Conservation (phyloP, 2,113 vertebrate species). For the Azemiops feae region DNA sequence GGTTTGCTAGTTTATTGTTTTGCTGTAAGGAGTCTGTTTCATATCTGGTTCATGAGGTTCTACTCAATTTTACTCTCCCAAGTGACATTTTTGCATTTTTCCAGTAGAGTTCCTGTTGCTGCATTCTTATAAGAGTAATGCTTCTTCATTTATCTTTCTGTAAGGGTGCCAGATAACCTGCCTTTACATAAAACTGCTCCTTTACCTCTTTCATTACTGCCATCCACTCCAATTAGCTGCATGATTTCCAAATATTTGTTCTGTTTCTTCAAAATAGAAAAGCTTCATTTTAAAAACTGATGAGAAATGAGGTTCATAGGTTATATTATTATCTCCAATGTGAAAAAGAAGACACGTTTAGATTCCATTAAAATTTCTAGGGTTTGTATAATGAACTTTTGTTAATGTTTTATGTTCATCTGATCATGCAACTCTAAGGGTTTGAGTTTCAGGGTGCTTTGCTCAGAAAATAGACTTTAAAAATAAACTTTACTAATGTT, state of each 20-base stretch:
- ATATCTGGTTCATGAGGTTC: slow-evolving; percentile 12
- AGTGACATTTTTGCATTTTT: background rate
- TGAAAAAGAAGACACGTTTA: background rate
- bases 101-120: background rate
- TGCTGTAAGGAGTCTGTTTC: background rate
- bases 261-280: background rate
- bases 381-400: background rate
- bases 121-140: slow-evolving; percentile 8
- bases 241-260: background rate
- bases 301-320: background rate
- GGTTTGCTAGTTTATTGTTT: background rate
- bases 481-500: background rate
- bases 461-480: background rate
- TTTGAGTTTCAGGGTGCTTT: background rate
- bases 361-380: background rate
- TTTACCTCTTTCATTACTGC: slow-evolving; percentile 40
- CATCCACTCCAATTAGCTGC: background rate
- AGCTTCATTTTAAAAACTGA: background rate
- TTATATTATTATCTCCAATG: background rate
- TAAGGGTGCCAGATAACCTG: background rate
- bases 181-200: slow-evolving; percentile 25
- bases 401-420: background rate
- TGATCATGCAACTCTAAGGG: background rate
- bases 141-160: slow-evolving; percentile 29
- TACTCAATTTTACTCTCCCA: slow-evolving; percentile 3